A percentile compares a stretch with the other conserved stretches of the same genome.
Evolutionary conservation across 2,113 vertebrate species (phyloP).

Genomic region (Lepus timidus): DNA sequence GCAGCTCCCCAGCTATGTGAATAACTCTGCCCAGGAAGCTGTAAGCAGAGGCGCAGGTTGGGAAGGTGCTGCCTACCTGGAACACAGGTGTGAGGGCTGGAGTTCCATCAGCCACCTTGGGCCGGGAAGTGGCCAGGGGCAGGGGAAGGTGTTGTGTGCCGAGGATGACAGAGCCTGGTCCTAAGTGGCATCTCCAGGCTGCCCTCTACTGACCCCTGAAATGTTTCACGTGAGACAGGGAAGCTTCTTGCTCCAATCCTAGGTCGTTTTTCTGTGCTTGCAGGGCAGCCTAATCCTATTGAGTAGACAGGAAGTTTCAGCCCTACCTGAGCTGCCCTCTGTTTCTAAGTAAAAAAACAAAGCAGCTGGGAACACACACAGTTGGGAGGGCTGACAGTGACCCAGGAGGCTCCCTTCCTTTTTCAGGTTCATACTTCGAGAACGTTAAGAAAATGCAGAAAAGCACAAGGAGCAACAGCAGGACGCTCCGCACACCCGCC

Average conservation of each 20-base stretch:
- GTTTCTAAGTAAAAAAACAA: background rate
- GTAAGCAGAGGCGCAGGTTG: background rate
- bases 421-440: conserved; percentile 9
- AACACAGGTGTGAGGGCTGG: background rate
- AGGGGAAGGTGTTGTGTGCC: background rate
- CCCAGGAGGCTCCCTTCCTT: background rate
- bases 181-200: background rate
- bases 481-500: background rate
- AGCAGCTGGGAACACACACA: background rate
- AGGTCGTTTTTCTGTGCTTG: background rate
- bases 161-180: background rate
- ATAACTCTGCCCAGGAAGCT: background rate
- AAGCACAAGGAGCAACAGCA: conserved; percentile 58
- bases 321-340: background rate
- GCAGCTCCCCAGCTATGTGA: background rate
- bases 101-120: too few relatives aligned
- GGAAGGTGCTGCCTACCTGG: background rate
- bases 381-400: background rate
- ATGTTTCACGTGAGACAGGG: background rate
- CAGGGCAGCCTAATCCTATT: background rate
- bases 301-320: background rate
- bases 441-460: conserved; percentile 58
- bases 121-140: background rate
- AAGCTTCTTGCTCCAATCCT: background rate
- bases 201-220: background rate